These are phyloP conservation scores for Symphodus melops DNA, from an alignment of 2,113 vertebrate species.

Conservation along the genomic window DNA sequence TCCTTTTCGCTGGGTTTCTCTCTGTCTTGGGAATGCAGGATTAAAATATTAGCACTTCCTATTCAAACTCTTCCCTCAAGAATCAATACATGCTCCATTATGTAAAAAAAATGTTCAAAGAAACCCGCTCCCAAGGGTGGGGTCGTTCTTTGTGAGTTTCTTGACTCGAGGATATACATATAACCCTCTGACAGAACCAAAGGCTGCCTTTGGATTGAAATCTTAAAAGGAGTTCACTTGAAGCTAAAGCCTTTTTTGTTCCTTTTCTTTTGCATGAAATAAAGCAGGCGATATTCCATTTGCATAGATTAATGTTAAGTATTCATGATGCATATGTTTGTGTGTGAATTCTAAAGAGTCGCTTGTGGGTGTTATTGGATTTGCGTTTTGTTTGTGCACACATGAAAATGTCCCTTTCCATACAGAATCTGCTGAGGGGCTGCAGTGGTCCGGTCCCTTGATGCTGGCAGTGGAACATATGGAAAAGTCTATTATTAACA, in stretches of 20 bases:
- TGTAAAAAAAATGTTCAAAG: slow-evolving; percentile 69
- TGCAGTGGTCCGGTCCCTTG: neutral
- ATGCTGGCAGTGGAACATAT: slow-evolving; percentile 1
- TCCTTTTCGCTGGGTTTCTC: slow-evolving; percentile 19
- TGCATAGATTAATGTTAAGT: slow-evolving; percentile 13
- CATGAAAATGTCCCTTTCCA: slow-evolving; percentile 1
- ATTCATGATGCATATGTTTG: slow-evolving; percentile 27
- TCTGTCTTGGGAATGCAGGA: slow-evolving; percentile 60
- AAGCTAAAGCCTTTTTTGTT: slow-evolving; percentile 20
- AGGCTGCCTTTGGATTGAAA: slow-evolving; percentile 24
- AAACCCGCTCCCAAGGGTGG: slow-evolving; percentile 54
- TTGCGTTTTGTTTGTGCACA: slow-evolving; percentile 14
- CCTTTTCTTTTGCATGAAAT: neutral
- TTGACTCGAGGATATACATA: slow-evolving; percentile 48
- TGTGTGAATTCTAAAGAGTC: slow-evolving; percentile 15
- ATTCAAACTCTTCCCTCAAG: slow-evolving; percentile 66
- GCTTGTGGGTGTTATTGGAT: slow-evolving; percentile 21
- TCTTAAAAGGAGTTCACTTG: slow-evolving; percentile 20
- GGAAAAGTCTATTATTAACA: slow-evolving; percentile 17
- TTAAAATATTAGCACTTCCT: slow-evolving; percentile 69
- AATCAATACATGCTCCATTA: slow-evolving; percentile 62
- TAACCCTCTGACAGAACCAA: slow-evolving; percentile 33
- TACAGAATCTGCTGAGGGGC: slow-evolving; percentile 1
- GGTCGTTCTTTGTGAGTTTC: slow-evolving; percentile 51
- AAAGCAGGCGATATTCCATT: neutral